Base-by-base conservation (phyloP, 2,797 vertebrate genomes). In the Trematomus bernacchii region DNA sequence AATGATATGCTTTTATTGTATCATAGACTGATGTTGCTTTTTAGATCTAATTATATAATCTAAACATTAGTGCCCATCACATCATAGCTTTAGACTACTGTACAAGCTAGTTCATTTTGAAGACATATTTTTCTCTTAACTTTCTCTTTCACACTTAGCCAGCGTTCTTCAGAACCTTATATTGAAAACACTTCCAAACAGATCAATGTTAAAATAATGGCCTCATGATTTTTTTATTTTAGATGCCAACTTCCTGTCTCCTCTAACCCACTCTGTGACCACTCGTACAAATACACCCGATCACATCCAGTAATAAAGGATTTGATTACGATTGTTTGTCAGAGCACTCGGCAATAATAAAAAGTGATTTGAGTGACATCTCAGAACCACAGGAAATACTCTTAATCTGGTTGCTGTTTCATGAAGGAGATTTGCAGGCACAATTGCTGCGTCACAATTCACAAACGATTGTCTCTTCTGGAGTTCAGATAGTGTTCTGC, bases 321-420 rank as follows among this genome's bases (percentile, higher is more conserved):
- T 12, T 13, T 30, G 13, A 60, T 53, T 33, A 30, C 55, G 33
- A 33, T 52, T 70, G 6, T 40, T 67, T 59, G 51, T 79, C 18
- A n/a, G n/a, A 66, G 30, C 21, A 44, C 9, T 19, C 19, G 12
- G 27, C 13, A 46, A 18, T 66, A 50, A 72, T 33, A 33, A 72
- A 71, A 65, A 19, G 12, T 21, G 52, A 59, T 54, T 78, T 72
- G 9, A 66, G 18, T 51, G 42, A 66, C 3, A 33, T 66, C 27
- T 42, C 42, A 50, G 64, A 27, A 15, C 50, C 8, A 9, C 27
- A 47, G 30, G 33, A 46, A 68, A 19, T 19, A 60, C 21, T 11
- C 9, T 58, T 73, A 14, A 43, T 21, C n/a, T 6, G 47, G 27
- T 13, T 46, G 9, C 4, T 0, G 5, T 42, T 61, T 19, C 19